A percentile compares a stretch with the other conserved stretches of the same genome.
These are phyloP conservation scores for Neodiprion virginianus DNA, from an alignment of 1,140 invertebrate genomes.

Conservation along the genomic window DNA sequence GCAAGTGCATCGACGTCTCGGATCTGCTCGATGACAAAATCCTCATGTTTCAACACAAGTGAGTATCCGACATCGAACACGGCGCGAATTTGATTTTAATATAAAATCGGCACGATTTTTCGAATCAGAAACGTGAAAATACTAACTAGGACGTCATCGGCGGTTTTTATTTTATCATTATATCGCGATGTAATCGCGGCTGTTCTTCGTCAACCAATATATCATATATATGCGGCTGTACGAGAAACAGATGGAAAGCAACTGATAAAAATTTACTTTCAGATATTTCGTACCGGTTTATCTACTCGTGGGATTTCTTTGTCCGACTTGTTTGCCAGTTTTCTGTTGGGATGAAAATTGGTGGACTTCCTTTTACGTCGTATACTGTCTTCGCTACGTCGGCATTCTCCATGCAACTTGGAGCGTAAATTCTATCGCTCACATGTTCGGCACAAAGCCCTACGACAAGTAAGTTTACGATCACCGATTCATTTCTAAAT, in stretches of 20 bases:
- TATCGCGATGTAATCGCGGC: no score
- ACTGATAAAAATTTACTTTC: conserved; percentile 40
- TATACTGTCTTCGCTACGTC: conserved; percentile 71
- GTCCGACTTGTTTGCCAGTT: conserved; percentile 79
- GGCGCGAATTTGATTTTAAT: no score
- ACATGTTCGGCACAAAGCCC: conserved; percentile 70
- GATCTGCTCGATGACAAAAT: conserved; percentile 72
- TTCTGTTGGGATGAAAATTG: conserved; percentile 81
- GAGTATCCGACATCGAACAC: conserved; percentile 26
- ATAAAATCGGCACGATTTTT: no score
- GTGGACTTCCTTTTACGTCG: conserved; percentile 78
- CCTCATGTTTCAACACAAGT: conserved; percentile 70
- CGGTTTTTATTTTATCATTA: no score
- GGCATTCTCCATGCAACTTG: conserved; percentile 71
- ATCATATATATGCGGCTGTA: no score
- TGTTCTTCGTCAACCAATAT: no score
- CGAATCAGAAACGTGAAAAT: background rate
- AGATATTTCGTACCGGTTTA: conserved; percentile 78
- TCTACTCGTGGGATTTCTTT: conserved; percentile 72
- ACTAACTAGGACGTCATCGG: background rate
- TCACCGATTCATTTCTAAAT: background rate
- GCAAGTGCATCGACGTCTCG: conserved; percentile 67
- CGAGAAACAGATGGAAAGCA: background rate
- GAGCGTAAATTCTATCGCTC: conserved; percentile 77
- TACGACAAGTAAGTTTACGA: conserved; percentile 67